These are phyloP conservation scores for Amazonetta brasiliensis DNA, from an alignment of 2,797 vertebrate species.

Conservation along the genomic window DNA sequence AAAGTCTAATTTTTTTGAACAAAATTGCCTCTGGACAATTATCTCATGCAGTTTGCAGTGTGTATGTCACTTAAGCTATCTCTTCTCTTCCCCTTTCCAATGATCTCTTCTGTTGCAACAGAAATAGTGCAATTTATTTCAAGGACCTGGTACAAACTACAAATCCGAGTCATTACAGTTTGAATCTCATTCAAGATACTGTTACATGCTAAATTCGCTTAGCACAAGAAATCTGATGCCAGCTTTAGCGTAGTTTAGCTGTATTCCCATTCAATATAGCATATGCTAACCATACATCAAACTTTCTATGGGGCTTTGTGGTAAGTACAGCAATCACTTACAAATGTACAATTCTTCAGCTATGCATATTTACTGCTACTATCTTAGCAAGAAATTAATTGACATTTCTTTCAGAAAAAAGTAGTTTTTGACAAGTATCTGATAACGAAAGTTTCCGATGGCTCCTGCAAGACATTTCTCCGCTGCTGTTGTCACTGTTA, in stretches of 20 bases:
- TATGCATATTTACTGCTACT: background rate
- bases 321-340: background rate
- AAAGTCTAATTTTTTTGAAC: background rate
- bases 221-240: conserved; percentile 1
- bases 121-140: conserved; percentile 1
- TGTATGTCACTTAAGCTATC: background rate
- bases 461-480: background rate
- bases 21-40: background rate
- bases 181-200: conserved; percentile 4
- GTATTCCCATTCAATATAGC: background rate
- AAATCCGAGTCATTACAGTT: background rate
- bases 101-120: background rate
- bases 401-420: background rate
- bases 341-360: background rate
- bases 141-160: rapidly evolving
- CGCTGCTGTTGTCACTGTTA: background rate
- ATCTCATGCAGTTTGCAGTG: background rate
- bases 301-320: background rate
- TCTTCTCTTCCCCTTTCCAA: rapidly evolving
- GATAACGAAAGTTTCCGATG: background rate
- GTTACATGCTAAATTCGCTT: background rate
- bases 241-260: conserved; percentile 1
- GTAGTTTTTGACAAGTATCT: background rate
- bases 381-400: background rate
- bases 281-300: conserved; percentile 38